Evolutionary conservation across 2,888 invertebrate species (phyloP).

Genomic region (Tipula confusa): DNA sequence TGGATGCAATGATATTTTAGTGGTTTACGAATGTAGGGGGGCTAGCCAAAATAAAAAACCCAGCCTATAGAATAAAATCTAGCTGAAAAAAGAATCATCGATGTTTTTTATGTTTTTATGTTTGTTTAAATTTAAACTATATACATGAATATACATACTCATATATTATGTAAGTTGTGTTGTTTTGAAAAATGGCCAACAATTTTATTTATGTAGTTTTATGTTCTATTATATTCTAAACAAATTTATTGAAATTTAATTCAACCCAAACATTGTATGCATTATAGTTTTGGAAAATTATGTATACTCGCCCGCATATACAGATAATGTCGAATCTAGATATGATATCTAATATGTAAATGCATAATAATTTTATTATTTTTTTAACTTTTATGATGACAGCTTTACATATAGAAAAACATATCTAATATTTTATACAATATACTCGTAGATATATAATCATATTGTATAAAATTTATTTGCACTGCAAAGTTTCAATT

Average conservation of each 20-base stretch:
- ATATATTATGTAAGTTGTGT: too few species aligned
- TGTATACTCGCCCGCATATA: neutral
- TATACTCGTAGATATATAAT: neutral
- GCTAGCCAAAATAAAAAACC: too few species aligned
- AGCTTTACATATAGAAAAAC: neutral
- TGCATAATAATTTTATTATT: neutral
- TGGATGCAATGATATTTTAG: too few species aligned
- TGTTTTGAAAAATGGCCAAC: conserved; percentile 3
- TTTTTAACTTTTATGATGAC: neutral
- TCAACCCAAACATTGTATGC: neutral
- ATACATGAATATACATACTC: too few species aligned
- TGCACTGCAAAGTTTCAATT: neutral
- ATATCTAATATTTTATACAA: neutral
- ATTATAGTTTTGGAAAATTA: neutral
- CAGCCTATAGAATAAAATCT: too few species aligned
- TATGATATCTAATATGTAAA: neutral
- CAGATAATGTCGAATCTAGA: too few species aligned
- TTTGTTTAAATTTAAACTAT: too few species aligned
- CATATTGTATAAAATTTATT: neutral
- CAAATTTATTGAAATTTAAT: neutral
- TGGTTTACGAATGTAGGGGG: too few species aligned
- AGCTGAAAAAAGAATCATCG: too few species aligned
- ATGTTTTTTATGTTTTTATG: too few species aligned
- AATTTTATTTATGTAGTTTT: neutral
- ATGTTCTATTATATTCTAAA: neutral